A percentile compares a stretch with the other conserved stretches of the same genome.
These are phyloP conservation scores for Palythoa grandiflora DNA, from an alignment of 92 coral and sea anemone species.

Conservation along the genomic window DNA sequence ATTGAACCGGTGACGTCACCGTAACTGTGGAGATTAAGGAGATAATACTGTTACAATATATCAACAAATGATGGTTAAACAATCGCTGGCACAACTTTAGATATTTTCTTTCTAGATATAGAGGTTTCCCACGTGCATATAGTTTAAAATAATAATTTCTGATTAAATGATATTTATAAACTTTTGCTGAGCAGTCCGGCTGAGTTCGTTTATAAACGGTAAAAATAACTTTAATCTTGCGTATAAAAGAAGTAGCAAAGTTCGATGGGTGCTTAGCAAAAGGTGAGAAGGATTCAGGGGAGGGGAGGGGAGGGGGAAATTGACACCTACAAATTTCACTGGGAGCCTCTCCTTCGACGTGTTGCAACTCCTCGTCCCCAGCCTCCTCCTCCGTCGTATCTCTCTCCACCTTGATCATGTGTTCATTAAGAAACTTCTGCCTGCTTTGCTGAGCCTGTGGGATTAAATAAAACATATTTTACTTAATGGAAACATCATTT, in stretches of 20 bases:
- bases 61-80: background rate
- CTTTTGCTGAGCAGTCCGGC: too few relatives aligned
- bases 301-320: background rate
- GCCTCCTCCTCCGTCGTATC: conserved; percentile 82
- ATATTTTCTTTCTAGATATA: too few relatives aligned
- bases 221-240: too few relatives aligned
- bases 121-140: too few relatives aligned
- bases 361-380: conserved; percentile 71
- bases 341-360: conserved; percentile 78
- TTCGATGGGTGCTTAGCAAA: background rate
- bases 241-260: too few relatives aligned
- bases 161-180: too few relatives aligned
- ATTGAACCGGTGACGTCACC: conserved; percentile 88
- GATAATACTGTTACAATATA: background rate
- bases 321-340: conserved; percentile 84
- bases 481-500: background rate
- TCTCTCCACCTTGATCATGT: conserved; percentile 86
- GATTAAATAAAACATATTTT: background rate
- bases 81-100: too few relatives aligned
- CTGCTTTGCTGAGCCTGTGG: conserved; percentile 93
- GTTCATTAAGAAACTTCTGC: conserved; percentile 91
- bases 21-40: conserved; percentile 57
- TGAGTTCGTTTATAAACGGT: too few relatives aligned
- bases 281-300: background rate
- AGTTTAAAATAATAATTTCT: too few relatives aligned